Conservation (phyloP, 2,797 vertebrate species). For the Sarcoramphus papa region DNA sequence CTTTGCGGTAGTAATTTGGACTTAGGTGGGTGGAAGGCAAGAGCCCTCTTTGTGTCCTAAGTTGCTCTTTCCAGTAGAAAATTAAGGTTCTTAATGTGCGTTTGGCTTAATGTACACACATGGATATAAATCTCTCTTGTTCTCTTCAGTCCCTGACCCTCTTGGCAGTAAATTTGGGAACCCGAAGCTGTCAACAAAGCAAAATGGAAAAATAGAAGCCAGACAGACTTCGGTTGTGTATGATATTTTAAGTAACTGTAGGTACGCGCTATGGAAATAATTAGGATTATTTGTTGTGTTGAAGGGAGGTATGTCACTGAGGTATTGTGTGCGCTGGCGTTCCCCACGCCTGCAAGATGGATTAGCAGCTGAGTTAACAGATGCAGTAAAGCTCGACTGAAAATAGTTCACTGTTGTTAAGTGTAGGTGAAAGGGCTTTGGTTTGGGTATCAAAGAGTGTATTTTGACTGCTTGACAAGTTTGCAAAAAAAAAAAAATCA, state of each 20-base stretch:
- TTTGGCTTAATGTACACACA: constrained; percentile 25
- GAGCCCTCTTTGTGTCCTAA: constrained; percentile 14
- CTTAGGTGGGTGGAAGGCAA: background rate
- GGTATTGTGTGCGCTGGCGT: constrained; percentile 11
- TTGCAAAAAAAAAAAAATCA: background rate
- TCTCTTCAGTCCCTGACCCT: background rate
- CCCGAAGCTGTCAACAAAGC: constrained; percentile 55
- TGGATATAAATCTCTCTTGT: constrained; percentile 59
- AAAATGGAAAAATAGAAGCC: constrained; percentile 57
- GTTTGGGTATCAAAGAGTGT: constrained; percentile 37
- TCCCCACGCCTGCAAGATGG: constrained; percentile 17
- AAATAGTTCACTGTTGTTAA: constrained; percentile 59
- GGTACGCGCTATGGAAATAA: constrained; percentile 48
- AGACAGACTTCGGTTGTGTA: constrained; percentile 36
- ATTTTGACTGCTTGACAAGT: constrained; percentile 38
- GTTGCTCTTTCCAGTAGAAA: constrained; percentile 52
- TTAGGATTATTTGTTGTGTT: constrained; percentile 60
- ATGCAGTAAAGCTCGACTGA: constrained; percentile 30
- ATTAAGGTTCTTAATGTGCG: constrained; percentile 49
- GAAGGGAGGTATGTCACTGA: constrained; percentile 39
- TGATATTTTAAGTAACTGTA: constrained; percentile 52
- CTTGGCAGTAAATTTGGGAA: constrained; percentile 55
- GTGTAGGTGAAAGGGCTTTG: constrained; percentile 32
- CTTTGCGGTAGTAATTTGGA: background rate
- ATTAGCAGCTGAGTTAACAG: constrained; percentile 59